Percentiles rank a stretch among this genome's conserved stretches.
These are phyloP conservation scores for Drosophila algonquin DNA, from an alignment of 2,888 invertebrate species.

Conservation along the genomic window DNA sequence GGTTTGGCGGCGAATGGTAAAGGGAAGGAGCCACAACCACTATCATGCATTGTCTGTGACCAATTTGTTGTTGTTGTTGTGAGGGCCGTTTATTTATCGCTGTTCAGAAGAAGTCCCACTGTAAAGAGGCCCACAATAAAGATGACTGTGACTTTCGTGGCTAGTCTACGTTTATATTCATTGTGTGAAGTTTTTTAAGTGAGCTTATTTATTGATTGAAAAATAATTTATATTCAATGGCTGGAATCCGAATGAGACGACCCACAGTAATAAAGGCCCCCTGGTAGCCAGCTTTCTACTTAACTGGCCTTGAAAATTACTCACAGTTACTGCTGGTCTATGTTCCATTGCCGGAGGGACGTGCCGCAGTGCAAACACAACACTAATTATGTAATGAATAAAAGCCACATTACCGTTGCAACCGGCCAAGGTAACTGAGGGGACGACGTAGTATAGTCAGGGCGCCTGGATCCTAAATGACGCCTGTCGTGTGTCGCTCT, in stretches of 20 bases:
- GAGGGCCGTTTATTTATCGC: constrained; percentile 38
- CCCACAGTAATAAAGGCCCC: neutral
- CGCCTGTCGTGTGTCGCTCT: constrained; percentile 16
- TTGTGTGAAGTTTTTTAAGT: too few species aligned
- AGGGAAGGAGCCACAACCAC: constrained; percentile 10
- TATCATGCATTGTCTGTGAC: constrained; percentile 24
- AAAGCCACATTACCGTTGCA: constrained; percentile 66
- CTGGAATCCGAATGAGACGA: neutral
- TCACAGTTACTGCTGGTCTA: constrained; percentile 56
- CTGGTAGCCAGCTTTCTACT: constrained; percentile 14
- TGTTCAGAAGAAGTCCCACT: constrained; percentile 4
- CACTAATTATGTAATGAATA: constrained; percentile 76
- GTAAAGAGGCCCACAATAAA: neutral
- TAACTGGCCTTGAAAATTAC: constrained; percentile 60
- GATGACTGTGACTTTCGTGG: neutral
- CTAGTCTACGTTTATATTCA: too few species aligned
- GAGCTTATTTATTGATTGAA: too few species aligned
- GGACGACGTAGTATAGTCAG: neutral
- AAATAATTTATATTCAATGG: too few species aligned
- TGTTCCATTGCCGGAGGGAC: constrained; percentile 30
- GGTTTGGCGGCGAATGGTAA: constrained; percentile 21
- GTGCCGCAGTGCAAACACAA: constrained; percentile 68
- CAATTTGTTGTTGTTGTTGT: constrained; percentile 27
- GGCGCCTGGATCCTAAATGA: constrained; percentile 7
- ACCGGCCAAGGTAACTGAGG: neutral